Base-by-base conservation (phyloP, 2,113 vertebrate species). In the Paratilapia polleni region DNA sequence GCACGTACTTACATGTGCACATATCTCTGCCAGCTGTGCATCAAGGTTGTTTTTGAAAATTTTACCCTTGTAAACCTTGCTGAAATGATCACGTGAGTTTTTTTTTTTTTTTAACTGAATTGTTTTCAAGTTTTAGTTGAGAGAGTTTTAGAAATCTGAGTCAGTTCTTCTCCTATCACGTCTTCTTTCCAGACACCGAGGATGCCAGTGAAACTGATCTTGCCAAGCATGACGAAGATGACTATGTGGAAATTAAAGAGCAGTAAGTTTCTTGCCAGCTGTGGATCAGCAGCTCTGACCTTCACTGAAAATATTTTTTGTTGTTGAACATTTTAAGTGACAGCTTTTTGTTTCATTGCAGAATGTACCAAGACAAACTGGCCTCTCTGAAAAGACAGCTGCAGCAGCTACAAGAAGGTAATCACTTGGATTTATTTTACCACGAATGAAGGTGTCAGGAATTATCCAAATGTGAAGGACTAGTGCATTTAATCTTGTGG, bases 351-450 rank as follows among this genome's bases (percentile, higher is more conserved):
- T 86, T 43, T 14, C 82, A 82, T 93, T 92, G 3, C 89, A 99
- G 98, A 92, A 99, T 99, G 97, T 99, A 99, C 90, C 97, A 99
- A 92, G 98, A 99, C 92, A 99, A 99, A 89, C 91, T 99, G 95
- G 97, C 98, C 26, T 99, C 98, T 20, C 93, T 99, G 59, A 99
- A 99, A 95, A 95, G 97, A 90, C 98, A 99, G 81, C 87, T 99
- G 41, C 97, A 98, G 17, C 98, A 99, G 11, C 86, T 99, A 47
- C 98, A 99, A 88, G 98, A 99, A 98, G 98, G 98, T 99, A 86
- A 85, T 52, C 5, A 10, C 28, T 34, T 3, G 11, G 6, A 34
- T 41, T 14, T 66, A n/a, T 31, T 52, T 54, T 73, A 9, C 19
- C 6, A 52, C 52, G 43, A 70, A 49, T 49, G 24, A 15, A 73